Evolutionary conservation across 2,888 invertebrate species (phyloP), one percentile per base, ranked within the genome.

Genomic region (Netelia virgata): DNA sequence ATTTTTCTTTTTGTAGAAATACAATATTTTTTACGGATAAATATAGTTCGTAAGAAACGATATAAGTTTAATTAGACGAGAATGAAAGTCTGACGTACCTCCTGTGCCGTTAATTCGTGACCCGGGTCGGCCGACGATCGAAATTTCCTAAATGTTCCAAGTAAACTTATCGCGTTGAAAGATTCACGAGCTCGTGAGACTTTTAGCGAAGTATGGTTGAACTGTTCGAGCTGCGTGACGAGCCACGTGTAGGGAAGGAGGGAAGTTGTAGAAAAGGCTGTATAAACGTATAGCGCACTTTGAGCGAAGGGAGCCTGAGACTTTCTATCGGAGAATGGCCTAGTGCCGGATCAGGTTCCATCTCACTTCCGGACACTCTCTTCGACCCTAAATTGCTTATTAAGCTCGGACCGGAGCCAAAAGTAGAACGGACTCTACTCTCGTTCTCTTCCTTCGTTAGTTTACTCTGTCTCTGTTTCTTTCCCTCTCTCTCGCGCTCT

Each of bases 321-420:
- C 18, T 47, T 68, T 9, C 66, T 61, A 8, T 11, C 11, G 20
- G 16, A 20, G 73, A 66, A 18, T 36, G 66, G 55, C 10, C 55
- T 23, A 28, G 16, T 5, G 18, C 57, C 2, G 53, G 18, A 57
- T n/a, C 10, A 63, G 36, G 11, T 55, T 72, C 16, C 59, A 18
- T 43, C 66, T 47, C 47, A 23, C 68, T 57, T 68, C 59, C 59
- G 66, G 23, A 47, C 59, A 59, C 73, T 53, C 16, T 53, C 41
- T 55, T 74, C 53, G 59, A 36, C 50, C 16, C 61, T 53, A 61
- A 68, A 74, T 80, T 68, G 74, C 80, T 74, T 59, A 74, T 61
- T 74, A 68, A 66, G 72, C 47, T 68, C 66, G 28, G 20, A 36
- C 47, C 43, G 59, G 36, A 43, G 36, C 16, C 16, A 59, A 73